Evolutionary conservation across 2,797 vertebrate genomes (phyloP), one percentile per base, ranked within the genome.

Genomic region (Psittacula derbiana): DNA sequence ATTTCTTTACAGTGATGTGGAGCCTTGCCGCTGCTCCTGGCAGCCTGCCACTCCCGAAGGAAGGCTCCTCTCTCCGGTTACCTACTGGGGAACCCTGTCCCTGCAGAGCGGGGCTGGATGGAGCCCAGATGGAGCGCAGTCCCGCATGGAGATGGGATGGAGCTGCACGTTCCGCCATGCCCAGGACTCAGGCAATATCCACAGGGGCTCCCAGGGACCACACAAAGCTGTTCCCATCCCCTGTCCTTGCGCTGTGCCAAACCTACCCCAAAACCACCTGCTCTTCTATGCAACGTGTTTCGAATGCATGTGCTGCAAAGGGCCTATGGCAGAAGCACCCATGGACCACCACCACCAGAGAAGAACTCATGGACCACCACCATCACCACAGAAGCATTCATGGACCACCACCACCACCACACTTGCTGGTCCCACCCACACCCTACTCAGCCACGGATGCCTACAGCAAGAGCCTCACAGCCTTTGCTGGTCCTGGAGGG

Each of bases 41-140:
- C 95, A 93, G 62, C 30, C 72, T 89, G 96, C 96, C 95, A 96
- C 91, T 86, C 69, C 72, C 7, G 6, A 89, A 96, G 91, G 93
- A 94, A 95, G 95, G 95, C 92, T 96, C 95, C 93, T 92, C 92
- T 96, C 92, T 94, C 91, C 1, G 2, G 87, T 96, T 97, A 93
- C 95, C 95, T 96, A 83, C 88, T 4, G 41, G 95, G 80, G 92
- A 96, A 73, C 75, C 50, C 91, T 86, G 92, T 72, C 85, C 91
- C 95, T 75, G 70, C 76, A 64, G 91, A 81, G 58, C 1, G 0
- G 76, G 74, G 88, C 92, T 86, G 92, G 91, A 96, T 78, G 55
- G 10, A 85, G 58, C 90, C 94, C 94, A 96, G 88, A 73, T 0
- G 0, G 67, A 91, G 10, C 8, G 0, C 12, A 3, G 61, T 36